Percentiles rank a stretch among this genome's conserved stretches.
phyloP scores from a whole-genome alignment of 2,797 vertebrate genomes.

The Apogon hyalosoma region DNA sequence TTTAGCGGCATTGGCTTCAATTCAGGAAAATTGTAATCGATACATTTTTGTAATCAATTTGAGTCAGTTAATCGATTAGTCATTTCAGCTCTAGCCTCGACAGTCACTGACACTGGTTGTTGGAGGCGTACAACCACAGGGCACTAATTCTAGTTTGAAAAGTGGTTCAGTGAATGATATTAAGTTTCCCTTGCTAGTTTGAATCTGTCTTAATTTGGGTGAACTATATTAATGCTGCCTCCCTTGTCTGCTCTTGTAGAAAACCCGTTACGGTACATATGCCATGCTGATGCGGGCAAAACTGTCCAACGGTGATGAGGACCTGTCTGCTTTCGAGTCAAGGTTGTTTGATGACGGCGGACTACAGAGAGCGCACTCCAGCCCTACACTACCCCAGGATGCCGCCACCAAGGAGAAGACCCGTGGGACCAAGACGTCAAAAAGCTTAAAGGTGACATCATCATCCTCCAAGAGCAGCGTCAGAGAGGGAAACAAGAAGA shows the following conservation, averaged over 20 bases:
- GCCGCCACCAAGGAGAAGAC: constrained; percentile 57
- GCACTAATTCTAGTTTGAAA: too few species aligned
- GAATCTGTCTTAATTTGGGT: too few species aligned
- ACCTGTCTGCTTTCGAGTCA: constrained; percentile 90
- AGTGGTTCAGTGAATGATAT: too few species aligned
- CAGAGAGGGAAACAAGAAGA: constrained; percentile 50
- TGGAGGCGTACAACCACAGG: too few species aligned
- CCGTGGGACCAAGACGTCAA: constrained; percentile 50
- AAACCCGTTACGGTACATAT: constrained; percentile 95
- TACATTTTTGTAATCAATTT: too few species aligned
- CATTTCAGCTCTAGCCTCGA: too few species aligned
- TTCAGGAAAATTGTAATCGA: too few species aligned
- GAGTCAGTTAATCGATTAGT: too few species aligned
- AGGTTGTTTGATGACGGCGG: constrained; percentile 87
- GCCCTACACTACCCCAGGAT: constrained; percentile 88
- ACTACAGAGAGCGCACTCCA: constrained; percentile 88
- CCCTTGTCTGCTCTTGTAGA: constrained; percentile 75
- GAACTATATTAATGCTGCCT: too few species aligned
- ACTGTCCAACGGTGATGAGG: constrained; percentile 88
- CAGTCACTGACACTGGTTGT: too few species aligned
- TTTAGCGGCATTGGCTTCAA: too few species aligned
- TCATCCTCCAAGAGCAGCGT: not conserved
- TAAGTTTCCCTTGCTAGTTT: too few species aligned
- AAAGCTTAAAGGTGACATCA: constrained; percentile 61
- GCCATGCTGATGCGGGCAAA: constrained; percentile 93